Percentiles rank a stretch among this genome's conserved stretches.
Evolutionary conservation across 2,113 vertebrate species (phyloP).

Genomic region (Chaetodon trifascialis): DNA sequence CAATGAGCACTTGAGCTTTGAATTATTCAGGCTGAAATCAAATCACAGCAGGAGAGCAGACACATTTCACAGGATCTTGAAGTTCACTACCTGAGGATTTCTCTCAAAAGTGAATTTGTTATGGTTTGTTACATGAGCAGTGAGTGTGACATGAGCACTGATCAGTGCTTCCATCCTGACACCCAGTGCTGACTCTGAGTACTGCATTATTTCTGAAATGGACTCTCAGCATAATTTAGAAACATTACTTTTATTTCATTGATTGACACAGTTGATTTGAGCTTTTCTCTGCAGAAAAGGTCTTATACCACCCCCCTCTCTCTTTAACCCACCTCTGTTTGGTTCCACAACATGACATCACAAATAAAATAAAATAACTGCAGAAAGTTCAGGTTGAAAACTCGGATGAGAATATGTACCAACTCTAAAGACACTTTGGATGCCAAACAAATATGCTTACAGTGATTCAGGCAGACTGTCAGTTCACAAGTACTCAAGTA

Average conservation of each 20-base stretch:
- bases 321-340: background rate
- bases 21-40: slow-evolving; percentile 25
- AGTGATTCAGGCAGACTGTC: slow-evolving; percentile 31
- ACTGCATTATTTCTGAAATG: slow-evolving; percentile 17
- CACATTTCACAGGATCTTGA: background rate
- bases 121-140: background rate
- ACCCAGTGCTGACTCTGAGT: slow-evolving; percentile 39
- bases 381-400: background rate
- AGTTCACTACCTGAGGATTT: slow-evolving; percentile 26
- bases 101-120: slow-evolving; percentile 5
- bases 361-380: slow-evolving; percentile 1
- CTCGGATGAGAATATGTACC: background rate
- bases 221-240: slow-evolving; percentile 1
- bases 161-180: slow-evolving; percentile 51
- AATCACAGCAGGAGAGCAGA: slow-evolving; percentile 17
- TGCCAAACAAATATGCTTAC: background rate
- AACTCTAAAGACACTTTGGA: background rate
- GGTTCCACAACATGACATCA: background rate
- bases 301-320: background rate
- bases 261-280: slow-evolving; percentile 13
- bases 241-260: slow-evolving; percentile 51
- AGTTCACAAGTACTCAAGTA: background rate
- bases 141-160: background rate
- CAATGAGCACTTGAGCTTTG: slow-evolving; percentile 7
- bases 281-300: background rate